Evolutionary conservation across 2,113 vertebrate species (phyloP), one percentile per base, ranked within the genome.

Genomic region (Salvelinus sp.): DNA sequence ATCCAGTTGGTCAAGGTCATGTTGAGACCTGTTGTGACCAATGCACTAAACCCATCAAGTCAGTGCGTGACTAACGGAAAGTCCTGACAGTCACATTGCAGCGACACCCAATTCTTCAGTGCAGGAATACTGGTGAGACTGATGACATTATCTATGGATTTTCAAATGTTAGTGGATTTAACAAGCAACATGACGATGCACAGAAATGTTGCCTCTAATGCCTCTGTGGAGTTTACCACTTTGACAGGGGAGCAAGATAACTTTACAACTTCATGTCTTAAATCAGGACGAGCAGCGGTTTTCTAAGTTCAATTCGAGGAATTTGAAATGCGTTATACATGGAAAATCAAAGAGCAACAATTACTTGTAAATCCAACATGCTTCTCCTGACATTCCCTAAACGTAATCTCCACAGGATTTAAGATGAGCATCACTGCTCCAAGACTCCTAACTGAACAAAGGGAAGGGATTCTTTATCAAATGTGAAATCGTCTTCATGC

Each of bases 1-100:
- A 4, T 27, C 23, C 25, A 66, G 25, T 27, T 27, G 13, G 64
- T 66, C 16, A 28, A 28, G 13, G 64, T 16, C 64, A 23, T 28
- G 44, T 67, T 67, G 28, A 23, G 2, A 38, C 30, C 57, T 16
- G 27, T 57, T 57, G 18, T n/a, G 28, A 23, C 7, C 25, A 0
- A 73, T 44, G 38, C 38, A 10, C 38, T 44, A 44, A 44, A 44
- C 9, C 9, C 9, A 0, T 44, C 9, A 9, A 44, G 38, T 44
- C 38, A 44, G 38, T 69, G 74, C 38, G 30, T 63, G 38, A 72
- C 74, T 76, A 76, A 85, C 28, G 2, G 68, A 77, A 82, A 33
- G 44, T 79, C 71, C 76, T 76, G 72, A 76, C 44, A 1, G 71
- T 81, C 79, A 79, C 79, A 81, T 76, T 76, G 73, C 66, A 79